A percentile compares a stretch with the other conserved stretches of the same genome.
phyloP scores from a whole-genome alignment of 2,113 vertebrate genomes.

The Campylomormyrus numenius region DNA sequence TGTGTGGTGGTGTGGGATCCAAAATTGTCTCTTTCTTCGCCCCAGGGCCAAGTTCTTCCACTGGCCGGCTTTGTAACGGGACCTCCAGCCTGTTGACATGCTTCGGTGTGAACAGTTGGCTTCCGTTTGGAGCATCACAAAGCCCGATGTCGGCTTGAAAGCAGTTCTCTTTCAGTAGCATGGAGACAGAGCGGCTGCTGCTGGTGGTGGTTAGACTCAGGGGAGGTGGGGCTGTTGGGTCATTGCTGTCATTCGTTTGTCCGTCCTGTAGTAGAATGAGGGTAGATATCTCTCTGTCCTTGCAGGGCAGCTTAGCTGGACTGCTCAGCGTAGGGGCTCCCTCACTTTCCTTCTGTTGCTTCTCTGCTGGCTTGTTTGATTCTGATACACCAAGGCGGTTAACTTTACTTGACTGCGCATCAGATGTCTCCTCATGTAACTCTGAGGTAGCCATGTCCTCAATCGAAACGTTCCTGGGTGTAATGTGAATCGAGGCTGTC shows the following conservation, averaged over 20 bases:
- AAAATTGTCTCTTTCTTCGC: constrained; percentile 39
- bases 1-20: not conserved
- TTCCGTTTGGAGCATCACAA: constrained; percentile 42
- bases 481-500: constrained; percentile 23
- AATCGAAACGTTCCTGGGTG: constrained; percentile 14
- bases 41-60: constrained; percentile 34
- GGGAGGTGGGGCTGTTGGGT: constrained; percentile 34
- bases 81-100: constrained; percentile 64
- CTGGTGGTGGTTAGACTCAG: constrained; percentile 27
- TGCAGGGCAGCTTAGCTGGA: constrained; percentile 50
- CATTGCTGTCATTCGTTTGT: constrained; percentile 32
- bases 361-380: constrained; percentile 21
- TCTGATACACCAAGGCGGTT: constrained; percentile 30
- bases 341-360: constrained; percentile 27
- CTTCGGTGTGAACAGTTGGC: constrained; percentile 39
- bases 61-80: constrained; percentile 48
- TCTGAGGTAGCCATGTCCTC: constrained; percentile 14
- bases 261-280: constrained; percentile 55
- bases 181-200: constrained; percentile 60
- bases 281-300: constrained; percentile 62
- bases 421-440: constrained; percentile 9
- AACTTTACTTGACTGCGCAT: constrained; percentile 4
- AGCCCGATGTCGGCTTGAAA: constrained; percentile 69
- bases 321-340: constrained; percentile 44
- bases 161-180: constrained; percentile 66